These are phyloP conservation scores for Chiloscyllium plagiosum DNA, from an alignment of 2,113 vertebrate species.

Conservation along the genomic window DNA sequence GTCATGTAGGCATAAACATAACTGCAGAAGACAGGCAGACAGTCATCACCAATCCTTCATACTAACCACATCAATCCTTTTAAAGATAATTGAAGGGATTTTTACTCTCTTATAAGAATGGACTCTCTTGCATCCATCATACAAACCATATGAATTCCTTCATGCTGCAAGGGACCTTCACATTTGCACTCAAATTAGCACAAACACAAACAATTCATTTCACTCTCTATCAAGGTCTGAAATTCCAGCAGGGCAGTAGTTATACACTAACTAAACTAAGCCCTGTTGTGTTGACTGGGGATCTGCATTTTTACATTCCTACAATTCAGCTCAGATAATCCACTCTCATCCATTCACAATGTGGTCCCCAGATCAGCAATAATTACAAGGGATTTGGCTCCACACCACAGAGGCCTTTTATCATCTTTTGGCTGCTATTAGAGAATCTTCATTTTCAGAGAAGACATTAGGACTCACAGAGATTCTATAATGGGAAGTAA, in stretches of 20 bases:
- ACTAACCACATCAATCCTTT: neutral
- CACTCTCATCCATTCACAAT: neutral
- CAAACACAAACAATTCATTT: neutral
- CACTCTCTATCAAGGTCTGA: neutral
- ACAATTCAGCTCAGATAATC: slow-evolving; percentile 22
- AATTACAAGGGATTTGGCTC: neutral
- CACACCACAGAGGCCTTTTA: neutral
- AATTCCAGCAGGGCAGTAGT: slow-evolving; percentile 9
- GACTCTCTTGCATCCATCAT: neutral
- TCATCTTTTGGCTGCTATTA: neutral
- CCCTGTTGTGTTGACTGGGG: neutral
- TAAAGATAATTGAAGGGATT: neutral
- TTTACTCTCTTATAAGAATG: neutral
- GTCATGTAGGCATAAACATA: too few species aligned
- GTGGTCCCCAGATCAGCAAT: slow-evolving; percentile 26
- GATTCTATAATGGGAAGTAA: neutral
- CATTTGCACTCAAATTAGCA: neutral
- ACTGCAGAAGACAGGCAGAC: too few species aligned
- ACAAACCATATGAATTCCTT: neutral
- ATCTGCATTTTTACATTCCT: slow-evolving; percentile 8
- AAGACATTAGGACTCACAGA: neutral
- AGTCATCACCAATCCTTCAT: neutral
- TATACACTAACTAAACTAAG: slow-evolving; percentile 2
- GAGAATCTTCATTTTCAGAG: slow-evolving; percentile 10
- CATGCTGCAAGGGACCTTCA: neutral